A percentile compares a stretch with the other conserved stretches of the same genome.
Evolutionary conservation across 1,140 invertebrate species (phyloP).

Genomic region (Cydia pomonella): DNA sequence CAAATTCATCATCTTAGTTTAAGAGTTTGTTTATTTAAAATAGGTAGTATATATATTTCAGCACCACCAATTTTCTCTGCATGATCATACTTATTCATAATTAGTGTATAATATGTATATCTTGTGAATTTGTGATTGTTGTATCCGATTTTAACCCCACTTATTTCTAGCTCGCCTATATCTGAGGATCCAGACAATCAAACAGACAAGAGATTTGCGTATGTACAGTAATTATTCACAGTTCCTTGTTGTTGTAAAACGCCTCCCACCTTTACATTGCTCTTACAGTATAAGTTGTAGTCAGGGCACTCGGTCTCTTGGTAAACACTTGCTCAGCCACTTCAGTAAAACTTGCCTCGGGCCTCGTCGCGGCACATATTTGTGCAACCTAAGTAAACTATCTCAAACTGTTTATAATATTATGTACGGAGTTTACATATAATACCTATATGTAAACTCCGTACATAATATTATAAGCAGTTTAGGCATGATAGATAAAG

Average conservation of each 20-base stretch:
- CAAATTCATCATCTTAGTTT: too few relatives aligned
- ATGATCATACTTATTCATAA: too few relatives aligned
- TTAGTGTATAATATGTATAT: too few relatives aligned
- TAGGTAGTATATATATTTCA: too few relatives aligned
- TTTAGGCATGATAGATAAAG: not conserved
- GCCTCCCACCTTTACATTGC: not conserved
- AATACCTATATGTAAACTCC: not conserved
- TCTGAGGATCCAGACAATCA: too few relatives aligned
- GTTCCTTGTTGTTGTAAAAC: not conserved
- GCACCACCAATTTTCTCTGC: too few relatives aligned
- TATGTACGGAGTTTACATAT: not conserved
- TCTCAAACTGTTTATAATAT: conserved; percentile 5
- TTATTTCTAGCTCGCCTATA: too few relatives aligned
- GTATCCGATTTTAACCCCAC: too few relatives aligned
- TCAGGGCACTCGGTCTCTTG: conserved; percentile 21
- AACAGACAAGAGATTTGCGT: too few relatives aligned
- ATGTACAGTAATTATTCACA: not conserved
- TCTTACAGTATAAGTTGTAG: not conserved
- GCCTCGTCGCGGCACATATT: conserved; percentile 12
- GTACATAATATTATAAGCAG: not conserved
- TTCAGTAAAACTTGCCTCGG: conserved; percentile 21
- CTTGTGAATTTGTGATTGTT: too few relatives aligned
- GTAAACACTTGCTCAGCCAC: conserved; percentile 27
- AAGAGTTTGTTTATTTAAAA: too few relatives aligned
- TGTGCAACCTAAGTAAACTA: conserved; percentile 19